A percentile compares a stretch with the other conserved stretches of the same genome.
Evolutionary conservation across 2,888 invertebrate species (phyloP).

Genomic region (Dermolepida albohirtum): DNA sequence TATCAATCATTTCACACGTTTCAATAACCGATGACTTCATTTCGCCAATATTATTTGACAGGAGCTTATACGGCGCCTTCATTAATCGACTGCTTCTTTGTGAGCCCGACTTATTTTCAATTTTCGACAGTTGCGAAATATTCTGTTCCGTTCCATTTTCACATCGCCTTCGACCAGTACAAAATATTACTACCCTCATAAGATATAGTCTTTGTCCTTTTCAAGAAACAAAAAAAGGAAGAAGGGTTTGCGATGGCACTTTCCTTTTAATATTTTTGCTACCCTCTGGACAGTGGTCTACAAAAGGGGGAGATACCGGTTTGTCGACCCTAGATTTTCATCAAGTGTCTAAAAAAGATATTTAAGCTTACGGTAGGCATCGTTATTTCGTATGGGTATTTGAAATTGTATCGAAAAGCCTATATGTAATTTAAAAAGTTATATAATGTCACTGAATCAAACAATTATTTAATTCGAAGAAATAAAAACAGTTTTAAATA

Average conservation of each 20-base stretch:
- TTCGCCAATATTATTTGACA: slow-evolving; percentile 8
- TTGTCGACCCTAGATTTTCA: slow-evolving; percentile 13
- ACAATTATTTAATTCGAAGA: too few relatives aligned
- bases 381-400: too few relatives aligned
- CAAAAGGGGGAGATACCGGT: slow-evolving; percentile 32
- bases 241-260: slow-evolving; percentile 36
- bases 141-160: not conserved
- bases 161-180: slow-evolving; percentile 29
- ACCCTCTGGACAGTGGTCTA: slow-evolving; percentile 36
- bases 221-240: slow-evolving; percentile 16
- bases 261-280: slow-evolving; percentile 18
- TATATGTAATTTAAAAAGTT: too few relatives aligned
- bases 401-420: too few relatives aligned
- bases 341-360: too few relatives aligned
- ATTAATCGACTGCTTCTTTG: too few relatives aligned
- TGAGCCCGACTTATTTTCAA: too few relatives aligned
- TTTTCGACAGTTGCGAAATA: too few relatives aligned
- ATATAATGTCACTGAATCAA: too few relatives aligned
- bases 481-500: too few relatives aligned
- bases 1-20: slow-evolving; percentile 64
- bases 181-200: slow-evolving; percentile 24
- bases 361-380: too few relatives aligned
- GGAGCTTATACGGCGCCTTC: too few relatives aligned
- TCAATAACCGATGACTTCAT: slow-evolving; percentile 55
- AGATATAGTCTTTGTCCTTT: slow-evolving; percentile 27